Base-by-base conservation (phyloP, 2,888 invertebrate genomes). In the Lacanobia wlatinum region DNA sequence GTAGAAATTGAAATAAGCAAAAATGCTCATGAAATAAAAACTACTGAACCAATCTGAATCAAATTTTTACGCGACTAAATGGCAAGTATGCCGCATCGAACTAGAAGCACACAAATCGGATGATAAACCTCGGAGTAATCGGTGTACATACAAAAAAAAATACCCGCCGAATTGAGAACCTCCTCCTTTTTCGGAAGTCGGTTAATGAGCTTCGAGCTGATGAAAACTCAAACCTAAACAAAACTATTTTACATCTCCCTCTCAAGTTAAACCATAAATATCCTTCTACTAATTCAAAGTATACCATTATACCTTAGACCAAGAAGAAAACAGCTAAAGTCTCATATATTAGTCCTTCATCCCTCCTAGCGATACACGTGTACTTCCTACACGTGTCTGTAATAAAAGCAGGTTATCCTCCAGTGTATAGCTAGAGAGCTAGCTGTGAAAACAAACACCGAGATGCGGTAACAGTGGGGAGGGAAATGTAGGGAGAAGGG, bases 361-460 rank as follows among this genome's bases (percentile, higher is more conserved):
- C 55, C n/a, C 7, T 16, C 21, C 56, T 18, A 28, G 43, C 48
- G 40, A 18, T 66, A 70, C 82, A 82, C 78, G 82, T 78, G 78
- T 50, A 5, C 56, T 6, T 46, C 16, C 56, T 78, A 78, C 78
- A 82, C 78, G 78, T 82, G 78, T 5, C 7, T n/a, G 65, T 50
- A 58, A 59, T 82, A 82, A 82, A 76, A 70, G 40, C 10, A 59
- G 28, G 38, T 56, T 64, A 82, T 65, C 61, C 78, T 53, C 78
- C 16, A 55, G 77, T 9, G 78, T 55, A 40, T 70, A 70, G n/a
- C 40, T 14, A 14, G 5, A 46, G 50, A 5, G n/a, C 7, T 46
- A 38, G 48, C 53, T 64, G 53, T 3, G 43, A 65, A 65, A 82
- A 62, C 43, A 81, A 63, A 81, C 76, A 34, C 10, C 6, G 21